phyloP scores from a whole-genome alignment of 2,113 vertebrate species.

The Mellivora capensis region DNA sequence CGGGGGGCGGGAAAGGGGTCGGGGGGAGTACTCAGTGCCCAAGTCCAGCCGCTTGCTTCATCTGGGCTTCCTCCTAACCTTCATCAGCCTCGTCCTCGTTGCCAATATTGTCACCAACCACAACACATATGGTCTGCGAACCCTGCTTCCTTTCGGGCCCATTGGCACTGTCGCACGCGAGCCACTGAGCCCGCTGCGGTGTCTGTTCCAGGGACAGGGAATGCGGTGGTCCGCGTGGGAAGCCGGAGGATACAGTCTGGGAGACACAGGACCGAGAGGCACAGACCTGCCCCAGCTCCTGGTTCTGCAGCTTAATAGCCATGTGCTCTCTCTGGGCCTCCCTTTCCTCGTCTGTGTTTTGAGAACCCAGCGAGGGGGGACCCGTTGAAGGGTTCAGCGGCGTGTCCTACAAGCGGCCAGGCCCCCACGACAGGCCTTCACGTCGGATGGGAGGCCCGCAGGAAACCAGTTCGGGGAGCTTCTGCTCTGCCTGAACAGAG shows the following conservation, averaged over 20 bases:
- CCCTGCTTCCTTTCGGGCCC: not conserved
- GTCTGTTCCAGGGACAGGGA: not conserved
- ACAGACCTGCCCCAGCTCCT: too few species aligned
- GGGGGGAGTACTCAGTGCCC: not conserved
- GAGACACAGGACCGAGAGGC: not conserved
- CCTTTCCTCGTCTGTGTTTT: not conserved
- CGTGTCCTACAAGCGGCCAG: not conserved
- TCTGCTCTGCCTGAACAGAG: not conserved
- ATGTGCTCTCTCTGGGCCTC: not conserved
- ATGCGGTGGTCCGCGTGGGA: not conserved
- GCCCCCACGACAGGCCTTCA: not conserved
- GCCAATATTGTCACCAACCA: not conserved
- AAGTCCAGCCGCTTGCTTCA: too few species aligned
- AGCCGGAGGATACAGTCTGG: not conserved
- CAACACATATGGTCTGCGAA: not conserved
- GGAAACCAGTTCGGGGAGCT: not conserved
- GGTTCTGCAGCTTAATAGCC: not conserved
- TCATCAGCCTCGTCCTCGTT: too few species aligned
- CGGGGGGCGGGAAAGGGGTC: fast-evolving
- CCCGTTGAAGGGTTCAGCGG: fast-evolving
- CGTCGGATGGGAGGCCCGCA: fast-evolving
- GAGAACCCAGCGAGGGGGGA: not conserved
- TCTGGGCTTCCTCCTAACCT: not conserved
- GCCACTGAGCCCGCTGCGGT: not conserved
- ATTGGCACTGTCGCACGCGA: not conserved